These are phyloP conservation scores for Boleophthalmus pectinirostris DNA, from an alignment of 2,113 vertebrate genomes.

Conservation along the genomic window DNA sequence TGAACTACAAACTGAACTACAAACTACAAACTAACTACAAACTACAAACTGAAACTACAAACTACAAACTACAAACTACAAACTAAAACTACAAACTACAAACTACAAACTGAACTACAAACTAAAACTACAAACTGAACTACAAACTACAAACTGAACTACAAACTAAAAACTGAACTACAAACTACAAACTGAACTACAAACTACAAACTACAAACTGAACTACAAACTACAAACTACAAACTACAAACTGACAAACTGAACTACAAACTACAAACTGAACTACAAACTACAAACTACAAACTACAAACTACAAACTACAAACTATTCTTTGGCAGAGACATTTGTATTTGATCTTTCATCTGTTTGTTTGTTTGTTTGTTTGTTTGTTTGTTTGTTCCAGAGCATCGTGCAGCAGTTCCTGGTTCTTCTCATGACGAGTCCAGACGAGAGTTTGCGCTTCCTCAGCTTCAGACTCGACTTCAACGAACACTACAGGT, in stretches of 20 bases:
- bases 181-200: too few relatives aligned
- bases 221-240: not conserved
- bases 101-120: too few relatives aligned
- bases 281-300: not conserved
- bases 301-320: too few relatives aligned
- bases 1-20: too few relatives aligned
- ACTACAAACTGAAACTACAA: not conserved
- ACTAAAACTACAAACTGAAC: not conserved
- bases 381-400: not conserved
- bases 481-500: conserved; percentile 93
- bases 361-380: too few relatives aligned
- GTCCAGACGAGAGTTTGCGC: conserved; percentile 88
- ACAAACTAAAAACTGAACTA: too few relatives aligned
- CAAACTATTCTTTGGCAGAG: too few relatives aligned
- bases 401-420: conserved; percentile 97
- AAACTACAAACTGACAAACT: too few relatives aligned
- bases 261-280: not conserved
- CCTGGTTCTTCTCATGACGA: conserved; percentile 88
- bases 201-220: not conserved
- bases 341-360: too few relatives aligned
- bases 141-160: not conserved
- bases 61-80: too few relatives aligned
- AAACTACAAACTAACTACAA: too few relatives aligned
- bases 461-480: conserved; percentile 97
- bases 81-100: too few relatives aligned